phyloP scores from a whole-genome alignment of 2,888 invertebrate species.

The Pherbina coryleti region DNA sequence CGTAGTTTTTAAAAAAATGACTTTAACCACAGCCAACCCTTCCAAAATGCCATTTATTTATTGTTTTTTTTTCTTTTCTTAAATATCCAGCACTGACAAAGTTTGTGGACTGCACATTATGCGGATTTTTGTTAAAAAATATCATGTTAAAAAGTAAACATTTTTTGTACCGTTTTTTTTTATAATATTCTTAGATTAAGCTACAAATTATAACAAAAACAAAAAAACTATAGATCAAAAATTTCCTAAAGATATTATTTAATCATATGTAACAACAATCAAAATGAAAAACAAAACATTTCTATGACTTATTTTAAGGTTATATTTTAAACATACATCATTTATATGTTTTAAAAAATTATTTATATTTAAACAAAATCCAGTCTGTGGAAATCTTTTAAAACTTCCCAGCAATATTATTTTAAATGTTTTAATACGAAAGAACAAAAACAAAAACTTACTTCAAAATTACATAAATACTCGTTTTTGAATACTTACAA shows the following conservation, averaged over 20 bases:
- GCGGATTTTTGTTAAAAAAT: not conserved
- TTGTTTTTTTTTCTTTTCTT: not conserved
- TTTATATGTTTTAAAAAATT: too few species aligned
- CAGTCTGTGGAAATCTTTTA: not conserved
- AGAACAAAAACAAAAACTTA: not conserved
- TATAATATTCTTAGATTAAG: too few species aligned
- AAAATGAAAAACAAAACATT: constrained; percentile 16
- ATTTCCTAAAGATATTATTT: constrained; percentile 13
- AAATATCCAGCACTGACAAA: not conserved
- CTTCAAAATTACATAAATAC: too few species aligned
- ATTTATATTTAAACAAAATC: too few species aligned
- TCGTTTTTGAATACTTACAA: too few species aligned
- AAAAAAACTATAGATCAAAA: not conserved
- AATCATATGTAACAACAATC: constrained; percentile 37
- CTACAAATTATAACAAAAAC: not conserved
- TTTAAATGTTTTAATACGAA: not conserved
- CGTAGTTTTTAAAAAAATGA: not conserved
- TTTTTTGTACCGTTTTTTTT: not conserved
- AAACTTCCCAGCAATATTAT: not conserved
- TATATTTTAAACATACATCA: too few species aligned
- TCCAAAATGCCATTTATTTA: not conserved
- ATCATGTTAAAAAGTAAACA: not conserved
- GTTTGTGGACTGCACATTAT: not conserved
- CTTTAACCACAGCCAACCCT: not conserved
- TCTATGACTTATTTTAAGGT: constrained; percentile 24